Evolutionary conservation across 2,888 invertebrate genomes (phyloP), one percentile per base, ranked within the genome.

Genomic region (Exocentrus adspersus): DNA sequence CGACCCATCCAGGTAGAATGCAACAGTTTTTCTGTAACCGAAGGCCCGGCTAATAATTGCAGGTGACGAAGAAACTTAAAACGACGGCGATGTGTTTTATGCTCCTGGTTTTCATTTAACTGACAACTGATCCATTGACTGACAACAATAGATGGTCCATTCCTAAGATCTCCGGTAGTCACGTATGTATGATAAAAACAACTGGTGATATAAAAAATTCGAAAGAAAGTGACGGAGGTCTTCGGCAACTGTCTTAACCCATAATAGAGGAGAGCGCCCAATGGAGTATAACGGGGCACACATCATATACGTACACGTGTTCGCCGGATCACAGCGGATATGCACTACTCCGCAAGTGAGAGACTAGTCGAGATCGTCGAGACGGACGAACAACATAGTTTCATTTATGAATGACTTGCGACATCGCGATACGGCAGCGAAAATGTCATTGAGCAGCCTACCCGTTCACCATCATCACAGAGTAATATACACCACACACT

Each of bases 381-480:
- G 68, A 69, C 67, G 66, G 66, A 69, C 67, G 53, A 61, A 69
- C 65, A n/a, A n/a, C n/a, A n/a, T n/a, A 64, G 52, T 53, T 59
- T 64, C 62, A 63, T 67, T 70, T 68, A 70, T 72, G 70, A 72
- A 72, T 72, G 69, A 72, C 67, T 66, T 65, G 65, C 67, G 63
- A 65, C 61, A 68, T 46, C 64, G 64, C 64, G 28, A 70, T 63
- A 64, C 62, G 65, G 60, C 68, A 63, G 62, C 65, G 59, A 62
- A 64, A 70, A 67, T 68, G 69, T 70, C 72, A 72, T 72, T 72
- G 69, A 70, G 67, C 50, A 46, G 50, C 46, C 56, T 48, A 28
- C 59, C 5, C 37, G 37, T 5, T 3, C 17, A 51, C 58, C 60
- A 56, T 51, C 60, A 56, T 63, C 57, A 14, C 57, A 24, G 37